phyloP scores from a whole-genome alignment of 2,888 invertebrate species.

The Drosophila vallismaia region DNA sequence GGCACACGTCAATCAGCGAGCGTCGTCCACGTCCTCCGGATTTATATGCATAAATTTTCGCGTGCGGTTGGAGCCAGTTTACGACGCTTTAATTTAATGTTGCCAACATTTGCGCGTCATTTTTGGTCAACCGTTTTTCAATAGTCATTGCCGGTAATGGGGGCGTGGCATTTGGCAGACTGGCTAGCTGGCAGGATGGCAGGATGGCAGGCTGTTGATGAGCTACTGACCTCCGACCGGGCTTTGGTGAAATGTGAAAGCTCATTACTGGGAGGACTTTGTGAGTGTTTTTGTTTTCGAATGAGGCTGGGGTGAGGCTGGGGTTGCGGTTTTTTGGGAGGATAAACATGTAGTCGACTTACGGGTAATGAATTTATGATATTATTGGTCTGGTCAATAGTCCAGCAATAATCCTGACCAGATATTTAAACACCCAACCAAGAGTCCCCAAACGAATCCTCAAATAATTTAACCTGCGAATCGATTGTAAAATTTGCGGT shows the following conservation, averaged over 20 bases:
- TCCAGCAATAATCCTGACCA: slow-evolving; percentile 21
- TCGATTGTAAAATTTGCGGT: slow-evolving; percentile 33
- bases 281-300: background rate
- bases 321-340: background rate
- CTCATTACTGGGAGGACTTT: slow-evolving; percentile 27
- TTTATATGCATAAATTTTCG: slow-evolving; percentile 72
- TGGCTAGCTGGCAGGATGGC: slow-evolving; percentile 14
- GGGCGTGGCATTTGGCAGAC: slow-evolving; percentile 41
- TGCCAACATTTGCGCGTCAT: slow-evolving; percentile 77
- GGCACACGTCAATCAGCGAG: slow-evolving; percentile 66
- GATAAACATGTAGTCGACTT: slow-evolving; percentile 8
- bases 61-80: slow-evolving; percentile 66
- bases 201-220: slow-evolving; percentile 29
- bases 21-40: slow-evolving; percentile 49
- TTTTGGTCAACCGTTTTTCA: slow-evolving; percentile 67
- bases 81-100: slow-evolving; percentile 72
- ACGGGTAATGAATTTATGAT: slow-evolving; percentile 35
- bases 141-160: slow-evolving; percentile 61
- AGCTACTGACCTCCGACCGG: slow-evolving; percentile 13
- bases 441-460: background rate
- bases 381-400: slow-evolving; percentile 26
- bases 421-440: background rate
- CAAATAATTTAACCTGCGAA: slow-evolving; percentile 2
- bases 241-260: slow-evolving; percentile 34
- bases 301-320: background rate